phyloP scores from a whole-genome alignment of 2,888 invertebrate genomes.

The Molanna angustata region DNA sequence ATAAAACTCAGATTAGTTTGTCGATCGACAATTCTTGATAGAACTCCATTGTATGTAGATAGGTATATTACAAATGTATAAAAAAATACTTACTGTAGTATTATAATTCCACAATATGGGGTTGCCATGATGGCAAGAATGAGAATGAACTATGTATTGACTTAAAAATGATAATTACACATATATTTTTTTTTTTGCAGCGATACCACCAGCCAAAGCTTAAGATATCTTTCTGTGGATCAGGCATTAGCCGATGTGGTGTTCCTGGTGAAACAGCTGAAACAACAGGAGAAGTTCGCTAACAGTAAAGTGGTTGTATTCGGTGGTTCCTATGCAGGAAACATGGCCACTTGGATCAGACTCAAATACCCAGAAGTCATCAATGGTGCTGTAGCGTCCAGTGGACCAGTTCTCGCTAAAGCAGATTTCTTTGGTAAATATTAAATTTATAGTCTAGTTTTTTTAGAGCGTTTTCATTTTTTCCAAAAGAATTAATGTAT shows the following conservation, averaged over 20 bases:
- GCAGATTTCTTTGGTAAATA: constrained; percentile 44
- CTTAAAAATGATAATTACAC: no score
- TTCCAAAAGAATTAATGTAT: no score
- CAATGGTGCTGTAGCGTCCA: constrained; percentile 47
- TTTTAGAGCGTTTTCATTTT: background rate
- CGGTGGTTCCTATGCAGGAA: constrained; percentile 49
- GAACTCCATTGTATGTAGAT: no score
- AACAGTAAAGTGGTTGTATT: constrained; percentile 40
- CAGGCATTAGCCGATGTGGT: constrained; percentile 47
- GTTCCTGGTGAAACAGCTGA: constrained; percentile 40
- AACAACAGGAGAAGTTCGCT: constrained; percentile 26
- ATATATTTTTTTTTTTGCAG: no score
- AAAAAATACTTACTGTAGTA: no score
- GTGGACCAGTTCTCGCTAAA: constrained; percentile 47
- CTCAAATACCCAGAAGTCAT: constrained; percentile 48
- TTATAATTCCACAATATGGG: no score
- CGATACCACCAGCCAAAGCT: constrained; percentile 35
- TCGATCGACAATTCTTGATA: no score
- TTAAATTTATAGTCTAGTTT: background rate
- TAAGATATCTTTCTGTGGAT: constrained; percentile 42
- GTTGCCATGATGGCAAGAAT: no score
- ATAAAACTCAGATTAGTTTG: no score
- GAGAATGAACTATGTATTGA: no score
- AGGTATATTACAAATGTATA: no score
- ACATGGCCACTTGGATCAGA: constrained; percentile 49